Conservation (phyloP, 2,888 invertebrate species). For the Erynnis tages region DNA sequence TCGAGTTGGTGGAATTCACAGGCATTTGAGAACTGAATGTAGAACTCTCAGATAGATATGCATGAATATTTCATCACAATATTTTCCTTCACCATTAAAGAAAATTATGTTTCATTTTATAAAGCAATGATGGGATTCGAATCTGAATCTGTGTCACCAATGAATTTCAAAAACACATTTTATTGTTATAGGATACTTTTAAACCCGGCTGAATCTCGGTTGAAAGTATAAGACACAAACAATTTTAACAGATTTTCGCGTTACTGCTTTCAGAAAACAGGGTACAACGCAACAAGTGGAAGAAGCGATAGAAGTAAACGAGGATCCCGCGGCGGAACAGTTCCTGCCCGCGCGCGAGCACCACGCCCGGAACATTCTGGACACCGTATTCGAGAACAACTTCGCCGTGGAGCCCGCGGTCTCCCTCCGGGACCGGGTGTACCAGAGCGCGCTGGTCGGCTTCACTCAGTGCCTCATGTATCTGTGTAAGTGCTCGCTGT, state of each 20-base stretch:
- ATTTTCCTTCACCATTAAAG: no score
- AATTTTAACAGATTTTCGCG: conserved; percentile 2
- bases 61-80: no score
- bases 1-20: no score
- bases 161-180: no score
- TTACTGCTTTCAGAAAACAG: conserved; percentile 54
- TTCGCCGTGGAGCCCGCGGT: conserved; percentile 46
- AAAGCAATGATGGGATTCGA: no score
- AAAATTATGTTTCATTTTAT: no score
- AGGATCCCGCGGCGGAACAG: conserved; percentile 43
- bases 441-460: conserved; percentile 50
- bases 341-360: conserved; percentile 30
- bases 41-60: no score
- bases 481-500: conserved; percentile 71
- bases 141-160: no score
- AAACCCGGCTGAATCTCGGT: no score
- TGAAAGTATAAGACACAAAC: no score
- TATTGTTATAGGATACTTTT: no score
- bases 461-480: conserved; percentile 72
- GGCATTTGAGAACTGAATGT: no score
- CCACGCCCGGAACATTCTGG: conserved; percentile 46
- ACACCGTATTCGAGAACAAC: conserved; percentile 61
- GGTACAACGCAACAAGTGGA: conserved; percentile 59
- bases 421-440: conserved; percentile 30
- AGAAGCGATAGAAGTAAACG: conserved; percentile 65